A percentile compares a stretch with the other conserved stretches of the same genome.
Evolutionary conservation across 2,113 vertebrate genomes (phyloP).

Genomic region (Oophaga pumilio): DNA sequence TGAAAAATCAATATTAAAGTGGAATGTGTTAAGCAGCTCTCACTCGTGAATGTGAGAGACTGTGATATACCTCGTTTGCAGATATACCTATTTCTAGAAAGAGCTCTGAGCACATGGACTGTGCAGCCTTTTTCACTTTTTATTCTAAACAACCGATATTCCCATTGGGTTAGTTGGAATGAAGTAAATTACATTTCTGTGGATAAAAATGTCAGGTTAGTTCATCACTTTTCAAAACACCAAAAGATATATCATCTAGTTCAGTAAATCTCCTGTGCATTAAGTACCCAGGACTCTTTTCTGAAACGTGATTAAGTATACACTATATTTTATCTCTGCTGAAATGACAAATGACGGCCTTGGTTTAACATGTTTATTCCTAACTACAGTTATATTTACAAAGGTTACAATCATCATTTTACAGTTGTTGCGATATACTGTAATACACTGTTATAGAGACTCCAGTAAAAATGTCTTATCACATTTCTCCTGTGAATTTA

Average conservation of each 20-base stretch:
- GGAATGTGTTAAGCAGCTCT: slow-evolving; percentile 19
- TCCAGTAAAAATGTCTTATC: not conserved
- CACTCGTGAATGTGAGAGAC: not conserved
- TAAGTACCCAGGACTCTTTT: slow-evolving; percentile 40
- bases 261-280: slow-evolving; percentile 53
- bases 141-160: slow-evolving; percentile 36
- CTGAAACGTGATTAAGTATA: slow-evolving; percentile 42
- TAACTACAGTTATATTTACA: slow-evolving; percentile 25
- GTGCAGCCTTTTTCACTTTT: not conserved
- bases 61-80: not conserved
- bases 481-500: not conserved
- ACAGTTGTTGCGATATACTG: not conserved
- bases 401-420: slow-evolving; percentile 36
- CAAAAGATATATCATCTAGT: slow-evolving; percentile 50
- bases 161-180: slow-evolving; percentile 27
- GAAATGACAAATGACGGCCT: slow-evolving; percentile 46
- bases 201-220: slow-evolving; percentile 51
- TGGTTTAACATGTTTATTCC: slow-evolving; percentile 35
- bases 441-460: not conserved
- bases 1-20: slow-evolving; percentile 45
- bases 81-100: slow-evolving; percentile 23
- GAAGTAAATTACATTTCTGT: slow-evolving; percentile 50
- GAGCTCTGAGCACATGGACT: not conserved
- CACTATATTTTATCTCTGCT: slow-evolving; percentile 35
- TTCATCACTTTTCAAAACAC: slow-evolving; percentile 53